Evolutionary conservation across 30 jellyfish, hydroid and myxozoan species (phyloP).

Genomic region (Cassiopea xamachana): DNA sequence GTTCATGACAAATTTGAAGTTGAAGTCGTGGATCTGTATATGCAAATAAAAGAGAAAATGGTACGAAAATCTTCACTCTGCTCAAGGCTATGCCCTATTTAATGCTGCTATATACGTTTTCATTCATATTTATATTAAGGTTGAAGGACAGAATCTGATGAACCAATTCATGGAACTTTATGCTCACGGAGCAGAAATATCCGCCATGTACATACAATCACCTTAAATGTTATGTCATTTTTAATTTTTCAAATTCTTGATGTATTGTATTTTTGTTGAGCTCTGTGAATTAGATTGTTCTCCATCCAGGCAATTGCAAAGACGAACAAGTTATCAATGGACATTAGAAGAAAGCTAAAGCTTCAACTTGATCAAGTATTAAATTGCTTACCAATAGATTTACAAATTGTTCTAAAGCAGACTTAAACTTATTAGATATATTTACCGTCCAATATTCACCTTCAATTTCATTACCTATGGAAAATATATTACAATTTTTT

Average conservation of each 20-base stretch:
- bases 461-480: background rate
- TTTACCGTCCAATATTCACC: background rate
- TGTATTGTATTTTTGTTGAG: background rate
- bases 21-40: slow-evolving; percentile 88
- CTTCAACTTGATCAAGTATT: slow-evolving; percentile 64
- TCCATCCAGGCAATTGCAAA: slow-evolving; percentile 35
- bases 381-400: slow-evolving; percentile 73
- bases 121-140: too few relatives aligned
- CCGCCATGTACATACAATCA: too few relatives aligned
- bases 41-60: slow-evolving; percentile 77
- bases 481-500: too few relatives aligned
- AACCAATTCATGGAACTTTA: too few relatives aligned
- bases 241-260: background rate
- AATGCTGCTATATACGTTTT: too few relatives aligned
- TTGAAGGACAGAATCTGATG: too few relatives aligned
- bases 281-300: too few relatives aligned
- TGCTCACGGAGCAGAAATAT: too few relatives aligned
- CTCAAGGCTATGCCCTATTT: too few relatives aligned
- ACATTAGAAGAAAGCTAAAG: slow-evolving; percentile 65
- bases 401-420: slow-evolving; percentile 80
- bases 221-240: background rate
- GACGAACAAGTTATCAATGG: slow-evolving; percentile 59
- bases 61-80: slow-evolving; percentile 33
- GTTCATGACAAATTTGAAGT: slow-evolving; percentile 88
- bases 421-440: slow-evolving; percentile 28